Conservation (phyloP, 2,888 invertebrate genomes). For the Asteroscopus sphinx region DNA sequence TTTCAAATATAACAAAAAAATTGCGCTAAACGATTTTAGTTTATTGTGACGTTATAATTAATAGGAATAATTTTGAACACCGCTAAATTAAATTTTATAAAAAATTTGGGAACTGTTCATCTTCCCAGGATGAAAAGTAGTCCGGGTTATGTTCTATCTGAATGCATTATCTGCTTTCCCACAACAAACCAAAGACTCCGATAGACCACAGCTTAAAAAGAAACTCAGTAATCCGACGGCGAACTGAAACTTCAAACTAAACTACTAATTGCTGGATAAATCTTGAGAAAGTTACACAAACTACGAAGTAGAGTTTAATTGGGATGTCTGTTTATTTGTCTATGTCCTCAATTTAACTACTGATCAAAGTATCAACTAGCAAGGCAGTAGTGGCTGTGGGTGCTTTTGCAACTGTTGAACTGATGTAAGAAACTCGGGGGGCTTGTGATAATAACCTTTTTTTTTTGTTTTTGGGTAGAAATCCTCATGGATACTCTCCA, state of each 20-base stretch:
- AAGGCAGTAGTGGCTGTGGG: conserved; percentile 35
- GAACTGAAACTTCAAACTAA: conserved; percentile 58
- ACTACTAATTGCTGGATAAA: conserved; percentile 73
- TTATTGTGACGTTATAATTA: too few relatives aligned
- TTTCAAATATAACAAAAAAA: too few relatives aligned
- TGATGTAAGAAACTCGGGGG: neutral
- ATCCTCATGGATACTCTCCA: too few relatives aligned
- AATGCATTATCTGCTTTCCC: too few relatives aligned
- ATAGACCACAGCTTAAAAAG: conserved; percentile 46
- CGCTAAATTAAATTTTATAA: too few relatives aligned
- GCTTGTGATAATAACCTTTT: too few relatives aligned
- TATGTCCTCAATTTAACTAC: conserved; percentile 21
- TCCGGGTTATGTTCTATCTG: too few relatives aligned
- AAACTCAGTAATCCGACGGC: conserved; percentile 45
- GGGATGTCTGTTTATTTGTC: conserved; percentile 49
- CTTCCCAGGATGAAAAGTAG: too few relatives aligned
- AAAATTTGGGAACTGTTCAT: too few relatives aligned
- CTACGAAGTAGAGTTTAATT: conserved; percentile 64
- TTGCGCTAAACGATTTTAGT: too few relatives aligned
- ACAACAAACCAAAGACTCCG: conserved; percentile 11
- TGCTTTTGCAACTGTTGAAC: neutral
- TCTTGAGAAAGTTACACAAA: conserved; percentile 61
- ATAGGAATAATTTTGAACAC: too few relatives aligned
- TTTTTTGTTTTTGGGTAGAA: too few relatives aligned
- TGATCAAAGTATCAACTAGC: conserved; percentile 35